A percentile compares a stretch with the other conserved stretches of the same genome.
phyloP scores from a whole-genome alignment of 2,888 invertebrate genomes.

The Megamerina dolium region DNA sequence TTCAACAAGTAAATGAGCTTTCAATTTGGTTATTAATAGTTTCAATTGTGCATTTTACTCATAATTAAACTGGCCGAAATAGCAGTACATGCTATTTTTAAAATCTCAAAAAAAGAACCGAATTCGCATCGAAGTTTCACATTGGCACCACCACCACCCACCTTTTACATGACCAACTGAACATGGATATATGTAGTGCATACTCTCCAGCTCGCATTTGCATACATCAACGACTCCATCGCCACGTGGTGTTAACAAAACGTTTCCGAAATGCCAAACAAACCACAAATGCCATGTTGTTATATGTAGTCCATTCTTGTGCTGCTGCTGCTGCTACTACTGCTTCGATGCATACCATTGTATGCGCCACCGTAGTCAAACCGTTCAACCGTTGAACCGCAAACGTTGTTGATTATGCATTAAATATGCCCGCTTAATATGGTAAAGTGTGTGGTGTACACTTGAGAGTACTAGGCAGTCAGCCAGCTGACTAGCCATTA shows the following conservation, averaged over 20 bases:
- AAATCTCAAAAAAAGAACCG: no score
- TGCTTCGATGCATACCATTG: neutral
- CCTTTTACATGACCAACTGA: no score
- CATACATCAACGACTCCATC: neutral
- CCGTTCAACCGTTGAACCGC: slow-evolving; percentile 33
- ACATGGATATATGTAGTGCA: no score
- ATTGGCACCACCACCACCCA: no score
- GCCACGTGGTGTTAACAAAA: slow-evolving; percentile 27
- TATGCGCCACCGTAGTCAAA: neutral
- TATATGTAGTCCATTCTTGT: neutral
- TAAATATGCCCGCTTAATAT: slow-evolving; percentile 30
- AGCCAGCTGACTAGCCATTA: neutral
- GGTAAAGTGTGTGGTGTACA: slow-evolving; percentile 20
- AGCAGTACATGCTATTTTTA: no score
- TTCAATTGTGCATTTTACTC: no score
- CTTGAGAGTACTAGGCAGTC: neutral
- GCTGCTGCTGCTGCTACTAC: neutral
- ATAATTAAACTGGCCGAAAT: no score
- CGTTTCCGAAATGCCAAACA: slow-evolving; percentile 17
- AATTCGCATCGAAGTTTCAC: no score
- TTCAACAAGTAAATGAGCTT: no score
- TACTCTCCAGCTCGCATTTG: no score
- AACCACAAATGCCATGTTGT: slow-evolving; percentile 4
- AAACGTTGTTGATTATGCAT: slow-evolving; percentile 41
- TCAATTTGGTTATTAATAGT: no score